Percentiles rank a stretch among this genome's conserved stretches.
Evolutionary conservation across 2,797 vertebrate species (phyloP).

Genomic region (Poecilia wingei): DNA sequence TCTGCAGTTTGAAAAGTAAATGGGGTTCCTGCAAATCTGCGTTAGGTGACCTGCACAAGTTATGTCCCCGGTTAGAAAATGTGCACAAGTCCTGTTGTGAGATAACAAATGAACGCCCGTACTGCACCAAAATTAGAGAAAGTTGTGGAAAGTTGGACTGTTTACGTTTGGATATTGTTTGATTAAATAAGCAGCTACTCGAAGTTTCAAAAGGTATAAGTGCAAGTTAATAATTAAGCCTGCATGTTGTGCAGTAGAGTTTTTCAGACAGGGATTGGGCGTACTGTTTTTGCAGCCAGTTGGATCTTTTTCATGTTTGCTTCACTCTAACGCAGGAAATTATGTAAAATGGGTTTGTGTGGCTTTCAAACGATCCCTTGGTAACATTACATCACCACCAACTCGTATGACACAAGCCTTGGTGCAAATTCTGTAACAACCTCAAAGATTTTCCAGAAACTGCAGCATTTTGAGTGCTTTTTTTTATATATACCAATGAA

Average conservation of each 20-base stretch:
- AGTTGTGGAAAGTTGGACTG: conserved; percentile 37
- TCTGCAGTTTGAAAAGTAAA: background rate
- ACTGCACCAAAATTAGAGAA: conserved; percentile 27
- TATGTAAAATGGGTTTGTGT: conserved; percentile 67
- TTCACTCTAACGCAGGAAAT: conserved; percentile 52
- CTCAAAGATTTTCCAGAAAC: background rate
- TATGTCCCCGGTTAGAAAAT: conserved; percentile 35
- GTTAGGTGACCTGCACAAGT: conserved; percentile 43
- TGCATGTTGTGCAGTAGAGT: background rate
- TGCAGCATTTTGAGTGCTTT: background rate
- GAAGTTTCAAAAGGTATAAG: background rate
- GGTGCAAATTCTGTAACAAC: conserved; percentile 12
- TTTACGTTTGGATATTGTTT: background rate
- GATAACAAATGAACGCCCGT: conserved; percentile 45
- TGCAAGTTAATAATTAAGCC: background rate
- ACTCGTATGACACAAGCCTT: background rate
- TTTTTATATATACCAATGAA: background rate
- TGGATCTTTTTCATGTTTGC: conserved; percentile 39
- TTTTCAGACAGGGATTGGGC: conserved; percentile 28
- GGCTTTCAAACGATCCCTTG: conserved; percentile 37
- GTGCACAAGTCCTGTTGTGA: conserved; percentile 43
- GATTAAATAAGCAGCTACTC: background rate
- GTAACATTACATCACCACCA: conserved; percentile 33
- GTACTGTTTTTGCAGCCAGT: conserved; percentile 23
- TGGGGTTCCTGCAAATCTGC: background rate